Base-by-base conservation (phyloP, 1,140 invertebrate genomes). In the Dreissena rostriformis region DNA sequence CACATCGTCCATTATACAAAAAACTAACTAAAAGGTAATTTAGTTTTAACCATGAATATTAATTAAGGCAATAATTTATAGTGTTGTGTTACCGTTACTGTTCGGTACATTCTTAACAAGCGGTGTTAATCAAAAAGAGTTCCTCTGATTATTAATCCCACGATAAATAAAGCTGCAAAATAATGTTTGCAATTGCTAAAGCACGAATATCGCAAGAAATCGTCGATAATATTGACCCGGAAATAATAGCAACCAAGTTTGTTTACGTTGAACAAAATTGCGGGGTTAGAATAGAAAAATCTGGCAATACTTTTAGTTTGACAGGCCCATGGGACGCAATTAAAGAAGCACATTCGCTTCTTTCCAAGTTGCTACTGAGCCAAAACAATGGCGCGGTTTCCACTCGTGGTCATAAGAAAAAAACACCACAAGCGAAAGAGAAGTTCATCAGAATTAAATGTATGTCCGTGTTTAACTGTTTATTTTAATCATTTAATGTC, bases 161-260 rank as follows among this genome's bases (percentile, higher is more conserved):
- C 39, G 2, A 39, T 39, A 39, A 39, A 39, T n/a, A n/a, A n/a
- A n/a, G n/a, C n/a, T n/a, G n/a, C 39, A 39, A 39, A 39, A 39
- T 39, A 39, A 61, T 79, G 15, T 79, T 79, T 71, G 77, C 77
- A n/a, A 22, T 66, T 28, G 66, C 77, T 19, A 71, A 51, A 49
- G 67, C 77, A 14, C 49, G 49, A 57, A 51, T 79, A 11, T 70
- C 77, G 11, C 77, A 65, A 12, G 67, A 70, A 14, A 70, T 79
- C 29, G 66, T 79, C 12, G 77, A 79, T 29, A 68, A 39, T 68
- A 70, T 79, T 28, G 77, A 79, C n/a, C 77, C 77, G 10, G 77
- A 79, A 71, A 79, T 57, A 79, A 51, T 79, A 12, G 77, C 77
- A 28, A 28, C 77, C 53, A 79, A 70, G 28, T 70, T 79, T 68